Evolutionary conservation across 2,888 invertebrate genomes (phyloP).

Genomic region (Rhagonycha fulva): DNA sequence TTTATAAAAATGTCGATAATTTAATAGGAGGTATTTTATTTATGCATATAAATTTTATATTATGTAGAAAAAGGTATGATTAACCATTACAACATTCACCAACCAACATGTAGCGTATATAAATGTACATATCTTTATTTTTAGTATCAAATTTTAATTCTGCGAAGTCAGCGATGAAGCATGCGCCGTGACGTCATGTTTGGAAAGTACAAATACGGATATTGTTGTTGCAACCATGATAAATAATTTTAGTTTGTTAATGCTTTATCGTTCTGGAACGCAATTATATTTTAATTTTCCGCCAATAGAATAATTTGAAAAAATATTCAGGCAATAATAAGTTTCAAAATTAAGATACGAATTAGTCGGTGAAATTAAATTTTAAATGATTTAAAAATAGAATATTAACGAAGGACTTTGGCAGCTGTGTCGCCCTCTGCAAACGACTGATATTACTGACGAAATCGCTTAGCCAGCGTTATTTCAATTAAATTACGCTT

Average conservation of each 20-base stretch:
- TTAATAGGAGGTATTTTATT: not conserved
- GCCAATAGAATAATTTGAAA: not conserved
- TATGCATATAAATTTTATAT: not conserved
- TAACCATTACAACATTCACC: slow-evolving; percentile 23
- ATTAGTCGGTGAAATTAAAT: slow-evolving; percentile 10
- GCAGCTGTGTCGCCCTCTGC: slow-evolving; percentile 40
- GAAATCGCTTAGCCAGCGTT: not conserved
- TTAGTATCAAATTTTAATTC: slow-evolving; percentile 31
- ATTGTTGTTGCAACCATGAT: slow-evolving; percentile 16
- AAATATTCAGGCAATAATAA: not conserved
- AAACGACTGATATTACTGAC: slow-evolving; percentile 30
- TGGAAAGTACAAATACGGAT: slow-evolving; percentile 33
- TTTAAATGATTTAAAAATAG: slow-evolving; percentile 27
- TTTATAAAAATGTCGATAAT: not conserved
- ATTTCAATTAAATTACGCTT: not conserved
- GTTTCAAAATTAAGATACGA: not conserved
- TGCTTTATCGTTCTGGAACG: not conserved
- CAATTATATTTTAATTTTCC: not conserved
- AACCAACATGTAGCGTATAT: slow-evolving; percentile 6
- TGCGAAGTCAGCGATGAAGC: slow-evolving; percentile 31
- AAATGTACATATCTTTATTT: slow-evolving; percentile 14
- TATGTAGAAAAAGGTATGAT: not conserved
- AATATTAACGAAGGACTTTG: not conserved
- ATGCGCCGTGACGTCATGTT: slow-evolving; percentile 34
- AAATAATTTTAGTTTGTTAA: not conserved